A percentile compares a stretch with the other conserved stretches of the same genome.
These are phyloP conservation scores for Agrilus mali DNA, from an alignment of 2,888 invertebrate genomes.

Conservation along the genomic window DNA sequence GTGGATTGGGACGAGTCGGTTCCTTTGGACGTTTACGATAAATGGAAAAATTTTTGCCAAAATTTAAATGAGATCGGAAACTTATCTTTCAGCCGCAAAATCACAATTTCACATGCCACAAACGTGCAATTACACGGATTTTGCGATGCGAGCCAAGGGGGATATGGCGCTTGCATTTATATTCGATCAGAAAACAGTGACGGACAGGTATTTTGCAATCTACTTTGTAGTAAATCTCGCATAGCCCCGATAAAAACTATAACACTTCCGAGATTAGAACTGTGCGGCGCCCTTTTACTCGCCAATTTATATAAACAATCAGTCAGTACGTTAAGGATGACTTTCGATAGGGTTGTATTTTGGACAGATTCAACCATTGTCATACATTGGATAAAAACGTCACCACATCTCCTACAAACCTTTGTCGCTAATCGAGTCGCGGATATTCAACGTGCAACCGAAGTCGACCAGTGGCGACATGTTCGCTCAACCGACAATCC, in stretches of 20 bases:
- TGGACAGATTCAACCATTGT: conserved; percentile 13
- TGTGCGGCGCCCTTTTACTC: conserved; percentile 11
- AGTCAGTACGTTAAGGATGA: conserved; percentile 2
- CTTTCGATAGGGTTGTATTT: conserved; percentile 2
- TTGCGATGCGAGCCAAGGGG: conserved; percentile 10
- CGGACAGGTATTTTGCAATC: conserved; percentile 1
- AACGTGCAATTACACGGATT: conserved; percentile 12
- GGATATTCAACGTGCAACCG: too few relatives aligned
- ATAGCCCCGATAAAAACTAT: conserved; percentile 16
- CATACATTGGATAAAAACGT: conserved; percentile 6
- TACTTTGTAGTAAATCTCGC: conserved; percentile 16
- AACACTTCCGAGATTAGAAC: conserved; percentile 15
- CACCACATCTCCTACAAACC: conserved; percentile 6
- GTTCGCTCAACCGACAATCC: too few relatives aligned
- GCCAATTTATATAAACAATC: conserved; percentile 8
- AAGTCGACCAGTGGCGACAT: too few relatives aligned
- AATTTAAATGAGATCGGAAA: conserved; percentile 5
- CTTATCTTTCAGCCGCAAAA: conserved; percentile 7
- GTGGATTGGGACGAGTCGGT: conserved; percentile 11
- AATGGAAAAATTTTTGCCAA: conserved; percentile 6
- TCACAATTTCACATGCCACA: conserved; percentile 1
- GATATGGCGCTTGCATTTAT: conserved; percentile 16
- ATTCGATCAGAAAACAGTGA: conserved; percentile 7
- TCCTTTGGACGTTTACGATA: conserved; percentile 1
- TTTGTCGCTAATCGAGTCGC: too few relatives aligned